A percentile compares a stretch with the other conserved stretches of the same genome.
phyloP scores from a whole-genome alignment of 2,797 vertebrate genomes.

The Enteromius paludinosus region DNA sequence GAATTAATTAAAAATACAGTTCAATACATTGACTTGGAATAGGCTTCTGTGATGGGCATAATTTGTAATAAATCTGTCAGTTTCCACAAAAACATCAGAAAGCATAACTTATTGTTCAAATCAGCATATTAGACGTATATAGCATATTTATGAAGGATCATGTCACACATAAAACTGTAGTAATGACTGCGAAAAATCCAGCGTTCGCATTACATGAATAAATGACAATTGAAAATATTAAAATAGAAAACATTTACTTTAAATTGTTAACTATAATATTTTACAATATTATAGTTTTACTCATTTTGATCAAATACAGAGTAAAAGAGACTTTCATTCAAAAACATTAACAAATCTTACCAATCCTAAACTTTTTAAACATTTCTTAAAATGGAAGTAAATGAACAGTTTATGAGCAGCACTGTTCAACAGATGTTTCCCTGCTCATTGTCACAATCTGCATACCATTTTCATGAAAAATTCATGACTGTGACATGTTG shows the following conservation, averaged over 20 bases:
- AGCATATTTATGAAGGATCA: background rate
- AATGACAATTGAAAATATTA: background rate
- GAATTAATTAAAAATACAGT: background rate
- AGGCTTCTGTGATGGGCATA: background rate
- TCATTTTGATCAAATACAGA: background rate
- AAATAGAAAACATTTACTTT: background rate
- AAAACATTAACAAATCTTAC: background rate
- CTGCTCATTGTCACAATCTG: constrained; percentile 29
- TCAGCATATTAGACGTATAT: background rate
- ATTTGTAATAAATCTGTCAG: background rate
- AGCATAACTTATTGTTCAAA: background rate
- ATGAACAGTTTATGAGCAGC: background rate
- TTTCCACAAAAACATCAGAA: background rate
- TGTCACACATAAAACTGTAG: background rate
- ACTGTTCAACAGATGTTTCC: constrained; percentile 7
- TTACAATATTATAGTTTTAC: background rate
- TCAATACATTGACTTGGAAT: background rate
- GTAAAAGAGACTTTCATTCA: background rate
- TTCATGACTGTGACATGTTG: constrained; percentile 31
- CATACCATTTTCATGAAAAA: constrained; percentile 28
- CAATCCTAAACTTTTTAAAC: background rate
- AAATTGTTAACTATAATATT: background rate
- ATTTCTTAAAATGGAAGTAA: background rate
- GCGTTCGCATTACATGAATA: background rate
- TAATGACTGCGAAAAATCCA: background rate